Conservation (phyloP, 1,140 invertebrate genomes). For the Bombyx mandarina region DNA sequence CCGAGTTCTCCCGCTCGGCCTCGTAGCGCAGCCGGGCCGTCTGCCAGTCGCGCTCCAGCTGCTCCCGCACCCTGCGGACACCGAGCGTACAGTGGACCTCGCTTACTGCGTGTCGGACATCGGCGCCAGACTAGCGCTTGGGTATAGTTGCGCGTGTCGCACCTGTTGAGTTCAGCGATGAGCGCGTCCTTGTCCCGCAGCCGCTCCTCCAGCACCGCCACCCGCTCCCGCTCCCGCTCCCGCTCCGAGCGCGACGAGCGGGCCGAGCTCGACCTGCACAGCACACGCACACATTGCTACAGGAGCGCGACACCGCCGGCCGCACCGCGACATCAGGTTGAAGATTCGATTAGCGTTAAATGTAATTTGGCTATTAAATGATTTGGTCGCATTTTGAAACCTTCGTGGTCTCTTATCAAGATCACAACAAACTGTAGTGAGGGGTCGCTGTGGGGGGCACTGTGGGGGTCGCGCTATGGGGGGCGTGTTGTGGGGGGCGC, state of each 20-base stretch:
- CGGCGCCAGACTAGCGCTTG: neutral
- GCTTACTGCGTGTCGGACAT: neutral
- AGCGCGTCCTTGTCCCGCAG: slow-evolving; percentile 59
- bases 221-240: slow-evolving; percentile 46
- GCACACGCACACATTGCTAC: too few species aligned
- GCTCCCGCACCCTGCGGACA: slow-evolving; percentile 40
- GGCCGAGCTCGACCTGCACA: slow-evolving; percentile 36
- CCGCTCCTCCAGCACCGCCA: slow-evolving; percentile 40
- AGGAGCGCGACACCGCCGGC: too few species aligned
- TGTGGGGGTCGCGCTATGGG: neutral
- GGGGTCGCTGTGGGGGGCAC: neutral
- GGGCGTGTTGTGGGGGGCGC: slow-evolving; percentile 28
- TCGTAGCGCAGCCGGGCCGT: slow-evolving; percentile 39
- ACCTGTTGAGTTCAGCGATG: slow-evolving; percentile 59
- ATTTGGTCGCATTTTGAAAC: neutral
- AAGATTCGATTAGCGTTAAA: too few species aligned
- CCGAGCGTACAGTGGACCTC: neutral
- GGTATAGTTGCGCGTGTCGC: neutral
- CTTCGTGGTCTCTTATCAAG: too few species aligned
- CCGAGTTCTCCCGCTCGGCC: slow-evolving; percentile 50
- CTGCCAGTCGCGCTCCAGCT: slow-evolving; percentile 40
- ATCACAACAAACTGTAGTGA: neutral
- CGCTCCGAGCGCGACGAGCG: slow-evolving; percentile 51
- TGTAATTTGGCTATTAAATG: neutral
- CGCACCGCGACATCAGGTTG: too few species aligned